These are phyloP conservation scores for Agriopis marginaria DNA, from an alignment of 2,888 invertebrate genomes.

Conservation along the genomic window DNA sequence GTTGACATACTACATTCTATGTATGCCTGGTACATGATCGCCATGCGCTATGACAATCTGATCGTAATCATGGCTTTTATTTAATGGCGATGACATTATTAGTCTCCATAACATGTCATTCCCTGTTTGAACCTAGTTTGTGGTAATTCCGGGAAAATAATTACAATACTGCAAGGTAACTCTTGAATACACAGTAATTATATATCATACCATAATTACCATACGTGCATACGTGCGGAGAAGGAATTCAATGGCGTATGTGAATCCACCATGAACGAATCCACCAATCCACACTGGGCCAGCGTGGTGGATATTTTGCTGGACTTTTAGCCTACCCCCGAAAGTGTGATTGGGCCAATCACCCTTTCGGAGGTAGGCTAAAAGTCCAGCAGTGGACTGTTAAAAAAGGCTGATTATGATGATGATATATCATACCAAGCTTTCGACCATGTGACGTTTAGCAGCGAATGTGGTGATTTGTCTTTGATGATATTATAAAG, in stretches of 20 bases:
- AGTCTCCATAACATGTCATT: not conserved
- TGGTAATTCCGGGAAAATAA: not conserved
- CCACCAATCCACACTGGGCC: too few relatives aligned
- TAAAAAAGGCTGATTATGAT: too few relatives aligned
- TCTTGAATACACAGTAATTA: not conserved
- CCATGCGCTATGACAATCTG: not conserved
- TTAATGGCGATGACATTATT: not conserved
- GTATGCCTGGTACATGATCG: not conserved
- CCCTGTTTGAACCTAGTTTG: not conserved
- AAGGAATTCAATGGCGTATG: too few relatives aligned
- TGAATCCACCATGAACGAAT: too few relatives aligned
- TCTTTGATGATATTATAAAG: too few relatives aligned
- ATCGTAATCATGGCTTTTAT: conserved; percentile 1
- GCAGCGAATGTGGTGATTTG: too few relatives aligned
- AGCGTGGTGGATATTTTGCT: too few relatives aligned
- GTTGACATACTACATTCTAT: not conserved
- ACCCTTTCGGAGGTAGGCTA: too few relatives aligned
- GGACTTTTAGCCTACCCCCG: too few relatives aligned
- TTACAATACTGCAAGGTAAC: not conserved
- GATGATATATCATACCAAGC: not conserved
- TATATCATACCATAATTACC: not conserved
- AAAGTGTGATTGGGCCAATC: too few relatives aligned
- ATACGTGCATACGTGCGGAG: too few relatives aligned
- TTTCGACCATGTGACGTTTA: not conserved
- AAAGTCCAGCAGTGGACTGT: too few relatives aligned